Evolutionary conservation across 2,888 invertebrate species (phyloP), one percentile per base, ranked within the genome.

Genomic region (Campopleginae sp.): DNA sequence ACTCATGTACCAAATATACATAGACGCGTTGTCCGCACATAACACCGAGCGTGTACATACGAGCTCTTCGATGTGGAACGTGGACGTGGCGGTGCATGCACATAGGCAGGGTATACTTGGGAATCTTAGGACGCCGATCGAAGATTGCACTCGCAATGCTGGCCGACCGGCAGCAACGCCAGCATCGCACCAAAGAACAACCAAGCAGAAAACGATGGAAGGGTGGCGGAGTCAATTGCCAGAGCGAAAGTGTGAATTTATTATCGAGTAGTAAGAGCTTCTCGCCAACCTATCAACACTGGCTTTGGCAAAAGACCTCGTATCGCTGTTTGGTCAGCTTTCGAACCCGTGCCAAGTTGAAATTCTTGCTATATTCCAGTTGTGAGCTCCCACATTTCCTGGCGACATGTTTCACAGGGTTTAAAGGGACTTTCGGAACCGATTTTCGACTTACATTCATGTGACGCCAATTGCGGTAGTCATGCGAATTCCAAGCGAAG

Each of bases 311-410:
- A 82, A 54, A 68, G 75, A 68, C 66, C 72, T 66, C 86, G 85
- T 91, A 91, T 91, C 91, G 87, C 85, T 91, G 90, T 91, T 91
- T 91, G 91, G 89, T 87, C 91, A 91, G 91, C 89, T 88, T 82
- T 87, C 58, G 58, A 68, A 44, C 58, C 38, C 38, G 74, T 51
- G 80, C 80, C 80, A 80, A 80, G 66, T 80, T 58, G 17, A 31
- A 75, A 75, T 75, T 75, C 66, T 68, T 27, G 54, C 65, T 19
- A 42, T 19, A 58, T 58, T 31, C 17, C 42, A n/a, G 46, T 23
- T 23, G 27, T 3, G 14, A 27, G 58, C 12, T 72, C 44, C 63
- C 61, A 68, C n/a, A 7, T 17, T 80, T 68, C 66, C 58, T 12
- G 54, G 38, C 4, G 23, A 33, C 46, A 75, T 48, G 65, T 58